Evolutionary conservation across 1,140 invertebrate genomes (phyloP).

Genomic region (Phenacoccus solenopsis): DNA sequence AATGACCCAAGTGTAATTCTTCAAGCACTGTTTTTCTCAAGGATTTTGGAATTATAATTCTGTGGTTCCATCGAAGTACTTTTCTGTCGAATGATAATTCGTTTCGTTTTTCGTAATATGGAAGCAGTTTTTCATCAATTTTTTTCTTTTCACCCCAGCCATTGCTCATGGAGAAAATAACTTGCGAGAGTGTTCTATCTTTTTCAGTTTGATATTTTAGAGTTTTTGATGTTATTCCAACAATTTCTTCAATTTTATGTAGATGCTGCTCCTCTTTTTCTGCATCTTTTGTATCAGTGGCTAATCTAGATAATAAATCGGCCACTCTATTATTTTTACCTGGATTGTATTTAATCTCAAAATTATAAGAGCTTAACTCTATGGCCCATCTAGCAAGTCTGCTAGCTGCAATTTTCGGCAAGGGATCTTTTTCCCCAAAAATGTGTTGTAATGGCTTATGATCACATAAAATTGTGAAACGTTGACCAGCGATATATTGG

Average conservation of each 20-base stretch:
- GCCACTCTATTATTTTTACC: slow-evolving; percentile 27
- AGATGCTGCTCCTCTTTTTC: no score
- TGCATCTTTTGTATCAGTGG: no score
- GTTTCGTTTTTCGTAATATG: not conserved
- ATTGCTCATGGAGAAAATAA: not conserved
- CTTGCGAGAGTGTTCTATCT: slow-evolving; percentile 6
- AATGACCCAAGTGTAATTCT: slow-evolving; percentile 21
- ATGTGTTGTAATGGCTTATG: slow-evolving; percentile 31
- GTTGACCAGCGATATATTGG: slow-evolving; percentile 36
- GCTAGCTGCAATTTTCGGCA: not conserved
- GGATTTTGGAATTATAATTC: slow-evolving; percentile 20
- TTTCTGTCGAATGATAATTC: not conserved
- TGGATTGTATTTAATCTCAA: slow-evolving; percentile 30
- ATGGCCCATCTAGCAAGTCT: slow-evolving; percentile 31
- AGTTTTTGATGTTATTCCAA: no score
- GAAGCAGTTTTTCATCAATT: no score
- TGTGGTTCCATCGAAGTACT: slow-evolving; percentile 4
- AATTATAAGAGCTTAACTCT: slow-evolving; percentile 31
- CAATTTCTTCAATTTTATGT: no score
- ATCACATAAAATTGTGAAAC: slow-evolving; percentile 40
- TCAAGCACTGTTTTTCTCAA: slow-evolving; percentile 11
- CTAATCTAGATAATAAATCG: slow-evolving; percentile 30
- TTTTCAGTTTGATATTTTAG: slow-evolving; percentile 15
- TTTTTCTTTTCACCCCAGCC: not conserved
- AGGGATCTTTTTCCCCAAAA: not conserved